Evolutionary conservation across 1,140 invertebrate species (phyloP).

Genomic region (Papilio helenus): DNA sequence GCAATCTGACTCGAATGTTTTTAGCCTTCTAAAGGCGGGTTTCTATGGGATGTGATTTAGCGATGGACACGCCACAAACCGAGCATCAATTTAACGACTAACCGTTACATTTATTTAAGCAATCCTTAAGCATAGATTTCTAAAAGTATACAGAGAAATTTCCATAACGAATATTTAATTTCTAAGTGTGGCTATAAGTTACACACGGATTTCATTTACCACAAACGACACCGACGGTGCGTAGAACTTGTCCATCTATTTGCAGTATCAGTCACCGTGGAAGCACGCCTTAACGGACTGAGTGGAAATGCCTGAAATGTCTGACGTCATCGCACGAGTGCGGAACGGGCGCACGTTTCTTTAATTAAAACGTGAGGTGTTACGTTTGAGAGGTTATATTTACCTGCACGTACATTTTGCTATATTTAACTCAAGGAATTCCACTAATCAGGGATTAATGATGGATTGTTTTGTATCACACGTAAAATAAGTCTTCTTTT

Average conservation of each 20-base stretch:
- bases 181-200: too few species aligned
- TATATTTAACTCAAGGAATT: slow-evolving; percentile 3
- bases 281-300: slow-evolving; percentile 22
- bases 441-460: not conserved
- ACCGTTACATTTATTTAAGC: too few species aligned
- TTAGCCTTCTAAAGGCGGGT: not conserved
- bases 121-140: too few species aligned
- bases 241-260: not conserved
- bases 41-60: not conserved
- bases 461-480: not conserved
- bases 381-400: slow-evolving; percentile 16
- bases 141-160: not conserved
- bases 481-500: not conserved
- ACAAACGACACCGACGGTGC: not conserved
- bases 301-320: slow-evolving; percentile 38
- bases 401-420: not conserved
- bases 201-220: not conserved
- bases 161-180: not conserved
- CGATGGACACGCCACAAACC: not conserved
- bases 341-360: slow-evolving; percentile 3
- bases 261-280: not conserved
- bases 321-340: slow-evolving; percentile 37
- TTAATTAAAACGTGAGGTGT: slow-evolving; percentile 18
- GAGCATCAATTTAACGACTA: not conserved
- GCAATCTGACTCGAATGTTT: slow-evolving; percentile 37